Conservation (phyloP, 1,140 invertebrate species). For the Philopotamus ludificatus region DNA sequence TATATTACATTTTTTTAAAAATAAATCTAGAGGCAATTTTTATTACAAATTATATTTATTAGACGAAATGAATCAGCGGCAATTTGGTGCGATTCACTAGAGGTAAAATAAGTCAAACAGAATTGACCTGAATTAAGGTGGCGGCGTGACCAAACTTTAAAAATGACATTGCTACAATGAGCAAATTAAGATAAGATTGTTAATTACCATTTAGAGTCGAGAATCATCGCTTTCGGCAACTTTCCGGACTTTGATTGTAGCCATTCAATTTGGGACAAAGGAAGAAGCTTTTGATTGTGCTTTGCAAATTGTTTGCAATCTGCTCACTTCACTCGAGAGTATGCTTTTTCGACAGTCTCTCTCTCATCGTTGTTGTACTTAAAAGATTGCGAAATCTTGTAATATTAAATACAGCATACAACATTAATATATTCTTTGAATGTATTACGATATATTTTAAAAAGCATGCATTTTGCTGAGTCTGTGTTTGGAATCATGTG, state of each 20-base stretch:
- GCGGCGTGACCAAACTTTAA: not conserved
- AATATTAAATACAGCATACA: not conserved
- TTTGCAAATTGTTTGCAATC: conserved; percentile 25
- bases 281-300: conserved; percentile 20
- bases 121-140: not conserved
- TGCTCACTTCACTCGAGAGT: not conserved
- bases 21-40: no score
- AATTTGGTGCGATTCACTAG: no score
- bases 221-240: conserved; percentile 22
- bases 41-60: no score
- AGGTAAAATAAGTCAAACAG: conserved; percentile 5
- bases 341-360: not conserved
- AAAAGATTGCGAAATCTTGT: not conserved
- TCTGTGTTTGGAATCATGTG: not conserved
- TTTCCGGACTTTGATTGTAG: conserved; percentile 21
- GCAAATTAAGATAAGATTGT: conserved; percentile 27
- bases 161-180: not conserved
- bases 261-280: conserved; percentile 26
- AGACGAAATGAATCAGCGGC: no score
- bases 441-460: not conserved
- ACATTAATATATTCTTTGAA: not conserved
- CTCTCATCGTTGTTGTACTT: not conserved
- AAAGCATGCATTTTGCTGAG: not conserved
- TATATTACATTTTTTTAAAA: no score
- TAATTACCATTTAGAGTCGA: conserved; percentile 28